A percentile compares a stretch with the other conserved stretches of the same genome.
phyloP scores from a whole-genome alignment of 1,140 invertebrate genomes.

The Bradynema listronoti region DNA sequence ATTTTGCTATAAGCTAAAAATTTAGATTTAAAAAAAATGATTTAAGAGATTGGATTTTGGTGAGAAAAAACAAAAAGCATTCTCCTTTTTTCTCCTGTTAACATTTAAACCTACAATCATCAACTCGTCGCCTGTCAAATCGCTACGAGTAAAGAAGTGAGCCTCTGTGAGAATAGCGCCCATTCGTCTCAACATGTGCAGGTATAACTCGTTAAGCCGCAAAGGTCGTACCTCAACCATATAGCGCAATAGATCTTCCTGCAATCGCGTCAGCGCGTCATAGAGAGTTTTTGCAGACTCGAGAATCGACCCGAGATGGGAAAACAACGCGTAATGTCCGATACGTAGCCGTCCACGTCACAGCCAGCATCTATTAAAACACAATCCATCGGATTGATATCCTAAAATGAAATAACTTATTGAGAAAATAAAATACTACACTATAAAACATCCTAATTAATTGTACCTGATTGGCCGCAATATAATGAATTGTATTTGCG shows the following conservation, averaged over 20 bases:
- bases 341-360: slow-evolving; percentile 82
- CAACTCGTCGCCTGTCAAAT: too few relatives aligned
- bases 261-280: slow-evolving; percentile 63
- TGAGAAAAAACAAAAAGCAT: too few relatives aligned
- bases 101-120: too few relatives aligned
- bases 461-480: slow-evolving; percentile 74
- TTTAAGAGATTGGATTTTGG: too few relatives aligned
- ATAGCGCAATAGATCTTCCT: slow-evolving; percentile 68
- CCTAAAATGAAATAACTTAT: slow-evolving; percentile 49
- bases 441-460: slow-evolving; percentile 1
- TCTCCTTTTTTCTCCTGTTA: too few relatives aligned
- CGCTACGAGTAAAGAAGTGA: too few relatives aligned
- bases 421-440: neutral
- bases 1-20: too few relatives aligned
- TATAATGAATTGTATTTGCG: slow-evolving; percentile 92
- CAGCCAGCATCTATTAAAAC: slow-evolving; percentile 93
- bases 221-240: slow-evolving; percentile 62
- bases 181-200: slow-evolving; percentile 79
- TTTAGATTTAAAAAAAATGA: too few relatives aligned
- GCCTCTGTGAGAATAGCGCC: too few relatives aligned
- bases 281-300: slow-evolving; percentile 68
- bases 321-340: slow-evolving; percentile 93
- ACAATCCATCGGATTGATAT: slow-evolving; percentile 69
- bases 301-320: slow-evolving; percentile 79
- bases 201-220: slow-evolving; percentile 74